phyloP scores from a whole-genome alignment of 2,797 vertebrate genomes.

The Octomys mimax region DNA sequence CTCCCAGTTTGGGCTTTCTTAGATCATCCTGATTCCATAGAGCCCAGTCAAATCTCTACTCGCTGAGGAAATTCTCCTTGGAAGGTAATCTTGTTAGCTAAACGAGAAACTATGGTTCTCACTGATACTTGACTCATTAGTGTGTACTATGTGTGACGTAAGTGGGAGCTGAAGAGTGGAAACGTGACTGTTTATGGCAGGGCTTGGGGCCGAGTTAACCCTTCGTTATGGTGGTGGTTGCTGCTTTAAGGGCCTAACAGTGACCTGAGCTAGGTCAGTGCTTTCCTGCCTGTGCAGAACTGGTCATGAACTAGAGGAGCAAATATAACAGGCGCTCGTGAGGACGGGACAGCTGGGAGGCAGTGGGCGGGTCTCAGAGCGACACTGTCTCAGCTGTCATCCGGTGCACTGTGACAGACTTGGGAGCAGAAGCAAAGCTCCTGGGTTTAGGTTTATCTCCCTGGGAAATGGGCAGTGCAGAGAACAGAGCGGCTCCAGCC shows the following conservation, averaged over 20 bases:
- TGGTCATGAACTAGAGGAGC: not conserved
- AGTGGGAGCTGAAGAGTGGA: not conserved
- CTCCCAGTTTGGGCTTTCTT: not conserved
- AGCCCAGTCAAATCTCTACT: not conserved
- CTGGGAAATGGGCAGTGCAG: not conserved
- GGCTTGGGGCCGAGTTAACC: not conserved
- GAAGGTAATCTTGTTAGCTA: not conserved
- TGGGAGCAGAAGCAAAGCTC: not conserved
- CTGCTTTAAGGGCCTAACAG: not conserved
- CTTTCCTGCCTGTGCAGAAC: not conserved
- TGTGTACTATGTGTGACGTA: accelerated
- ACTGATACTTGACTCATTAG: not conserved
- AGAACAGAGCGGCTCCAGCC: accelerated
- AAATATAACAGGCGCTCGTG: accelerated
- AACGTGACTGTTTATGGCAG: not conserved
- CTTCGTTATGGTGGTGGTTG: not conserved
- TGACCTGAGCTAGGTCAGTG: accelerated
- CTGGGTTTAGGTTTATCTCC: accelerated
- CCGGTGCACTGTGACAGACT: too few relatives aligned
- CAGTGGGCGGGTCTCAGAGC: not conserved
- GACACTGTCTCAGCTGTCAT: not conserved
- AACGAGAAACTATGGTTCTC: not conserved
- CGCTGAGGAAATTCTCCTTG: not conserved
- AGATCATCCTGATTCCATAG: accelerated
- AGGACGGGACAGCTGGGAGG: too few relatives aligned